Evolutionary conservation across 2,113 vertebrate species (phyloP).

Genomic region (Cettia cetti): DNA sequence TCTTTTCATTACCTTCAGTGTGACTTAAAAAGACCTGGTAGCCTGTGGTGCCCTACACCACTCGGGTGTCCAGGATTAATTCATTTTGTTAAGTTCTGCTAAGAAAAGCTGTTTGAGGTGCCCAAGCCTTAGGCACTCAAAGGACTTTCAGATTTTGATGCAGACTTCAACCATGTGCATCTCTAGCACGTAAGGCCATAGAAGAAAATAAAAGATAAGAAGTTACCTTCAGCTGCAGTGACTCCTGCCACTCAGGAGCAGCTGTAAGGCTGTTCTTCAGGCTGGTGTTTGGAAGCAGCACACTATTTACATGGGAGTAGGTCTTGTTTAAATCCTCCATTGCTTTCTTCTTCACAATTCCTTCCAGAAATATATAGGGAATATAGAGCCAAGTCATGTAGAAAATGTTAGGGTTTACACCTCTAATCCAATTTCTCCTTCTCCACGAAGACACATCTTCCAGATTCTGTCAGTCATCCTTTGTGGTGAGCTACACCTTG

Average conservation of each 20-base stretch:
- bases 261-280: not conserved
- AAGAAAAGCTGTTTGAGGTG: not conserved
- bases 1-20: slow-evolving; percentile 1
- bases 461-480: not conserved
- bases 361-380: not conserved
- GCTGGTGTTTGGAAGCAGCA: not conserved
- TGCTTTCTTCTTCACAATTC: not conserved
- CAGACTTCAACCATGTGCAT: not conserved
- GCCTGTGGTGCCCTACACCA: not conserved
- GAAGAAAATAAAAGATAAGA: not conserved
- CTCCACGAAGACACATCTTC: not conserved
- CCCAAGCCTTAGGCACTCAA: not conserved
- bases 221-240: not conserved
- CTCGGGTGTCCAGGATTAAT: not conserved
- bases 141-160: not conserved
- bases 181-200: not conserved
- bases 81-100: not conserved
- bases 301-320: not conserved
- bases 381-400: not conserved
- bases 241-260: not conserved
- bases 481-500: not conserved
- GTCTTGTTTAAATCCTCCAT: not conserved
- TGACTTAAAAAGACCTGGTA: not conserved
- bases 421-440: not conserved
- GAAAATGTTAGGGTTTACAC: not conserved